Evolutionary conservation across 1,140 invertebrate species (phyloP).

Genomic region (Orchesella cincta): DNA sequence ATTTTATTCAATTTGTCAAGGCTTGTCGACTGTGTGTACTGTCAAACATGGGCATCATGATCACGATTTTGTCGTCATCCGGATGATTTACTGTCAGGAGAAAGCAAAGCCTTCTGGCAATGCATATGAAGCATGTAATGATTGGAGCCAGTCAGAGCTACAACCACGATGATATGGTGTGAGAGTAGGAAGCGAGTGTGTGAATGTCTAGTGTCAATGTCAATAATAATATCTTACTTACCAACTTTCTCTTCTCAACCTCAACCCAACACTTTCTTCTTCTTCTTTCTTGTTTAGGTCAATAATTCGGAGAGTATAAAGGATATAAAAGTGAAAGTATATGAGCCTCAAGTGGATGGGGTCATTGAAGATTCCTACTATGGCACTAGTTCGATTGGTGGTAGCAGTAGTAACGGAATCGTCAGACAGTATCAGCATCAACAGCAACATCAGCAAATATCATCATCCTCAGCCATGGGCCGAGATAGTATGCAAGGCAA

Average conservation of each 20-base stretch:
- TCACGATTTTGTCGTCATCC: background rate
- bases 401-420: background rate
- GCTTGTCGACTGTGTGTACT: background rate
- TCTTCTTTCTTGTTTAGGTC: background rate
- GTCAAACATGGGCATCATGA: background rate
- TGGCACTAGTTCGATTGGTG: background rate
- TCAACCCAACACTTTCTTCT: background rate
- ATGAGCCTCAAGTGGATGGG: background rate
- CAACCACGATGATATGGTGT: background rate
- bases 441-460: slow-evolving; percentile 10
- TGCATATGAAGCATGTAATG: background rate
- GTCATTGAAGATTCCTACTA: background rate
- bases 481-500: background rate
- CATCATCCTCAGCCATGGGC: background rate
- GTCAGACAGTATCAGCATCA: slow-evolving; percentile 16
- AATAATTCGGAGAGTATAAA: slow-evolving; percentile 10
- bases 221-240: slow-evolving; percentile 12
- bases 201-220: background rate
- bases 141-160: background rate
- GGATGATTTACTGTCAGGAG: background rate
- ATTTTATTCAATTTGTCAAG: slow-evolving; percentile 20
- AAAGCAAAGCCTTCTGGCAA: background rate
- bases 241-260: background rate
- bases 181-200: background rate
- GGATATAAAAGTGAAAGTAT: slow-evolving; percentile 5